These are phyloP conservation scores for Strix occidentalis DNA, from an alignment of 2,797 vertebrate species.

Conservation along the genomic window DNA sequence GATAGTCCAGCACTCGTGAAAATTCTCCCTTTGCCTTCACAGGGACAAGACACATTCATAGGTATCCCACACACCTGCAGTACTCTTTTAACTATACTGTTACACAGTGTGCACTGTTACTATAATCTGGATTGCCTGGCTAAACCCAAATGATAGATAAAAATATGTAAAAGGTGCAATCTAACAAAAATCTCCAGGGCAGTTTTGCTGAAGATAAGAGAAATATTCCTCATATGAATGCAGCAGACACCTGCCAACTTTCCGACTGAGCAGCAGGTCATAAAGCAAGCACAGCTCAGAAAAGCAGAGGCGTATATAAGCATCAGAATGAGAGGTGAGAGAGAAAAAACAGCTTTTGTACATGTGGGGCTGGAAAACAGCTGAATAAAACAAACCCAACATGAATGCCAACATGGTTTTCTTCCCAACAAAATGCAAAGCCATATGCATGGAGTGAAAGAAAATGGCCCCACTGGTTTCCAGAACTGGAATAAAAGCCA, in stretches of 20 bases:
- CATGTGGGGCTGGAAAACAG: not conserved
- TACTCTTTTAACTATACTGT: not conserved
- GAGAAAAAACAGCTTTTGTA: not conserved
- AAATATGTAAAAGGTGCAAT: not conserved
- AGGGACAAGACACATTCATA: accelerated
- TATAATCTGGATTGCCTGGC: not conserved
- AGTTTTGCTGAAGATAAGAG: not conserved
- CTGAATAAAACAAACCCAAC: slow-evolving; percentile 16
- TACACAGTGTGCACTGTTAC: not conserved
- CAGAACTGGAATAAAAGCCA: slow-evolving; percentile 1
- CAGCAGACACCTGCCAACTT: not conserved
- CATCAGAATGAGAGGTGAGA: slow-evolving; percentile 7
- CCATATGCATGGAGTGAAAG: not conserved
- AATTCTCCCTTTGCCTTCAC: not conserved
- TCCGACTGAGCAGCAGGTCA: not conserved
- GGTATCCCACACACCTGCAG: not conserved
- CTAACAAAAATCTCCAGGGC: not conserved
- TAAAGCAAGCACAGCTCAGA: not conserved
- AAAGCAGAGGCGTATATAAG: not conserved
- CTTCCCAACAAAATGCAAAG: slow-evolving; percentile 29
- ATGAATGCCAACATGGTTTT: not conserved
- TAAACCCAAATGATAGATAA: not conserved
- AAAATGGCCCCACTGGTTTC: not conserved
- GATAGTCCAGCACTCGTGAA: not conserved
- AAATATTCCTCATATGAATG: not conserved